These are phyloP conservation scores for Calephelis virginiensis DNA, from an alignment of 1,140 invertebrate species.

Conservation along the genomic window DNA sequence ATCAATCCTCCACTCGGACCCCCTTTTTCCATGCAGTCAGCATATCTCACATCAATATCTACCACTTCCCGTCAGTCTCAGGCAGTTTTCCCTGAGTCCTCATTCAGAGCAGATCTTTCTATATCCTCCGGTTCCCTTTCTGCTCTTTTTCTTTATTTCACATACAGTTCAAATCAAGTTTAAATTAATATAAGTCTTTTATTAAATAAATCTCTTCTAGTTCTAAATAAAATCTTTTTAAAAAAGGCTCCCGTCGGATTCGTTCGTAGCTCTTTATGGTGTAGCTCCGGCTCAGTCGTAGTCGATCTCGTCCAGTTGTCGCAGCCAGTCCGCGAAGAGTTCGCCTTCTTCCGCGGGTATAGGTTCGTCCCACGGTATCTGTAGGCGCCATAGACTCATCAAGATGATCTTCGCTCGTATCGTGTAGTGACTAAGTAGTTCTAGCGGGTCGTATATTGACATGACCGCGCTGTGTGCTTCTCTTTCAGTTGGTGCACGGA, in stretches of 20 bases:
- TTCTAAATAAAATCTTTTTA: no score
- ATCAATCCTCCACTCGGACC: no score
- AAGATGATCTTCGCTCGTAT: conserved; percentile 28
- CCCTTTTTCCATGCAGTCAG: no score
- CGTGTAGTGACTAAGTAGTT: conserved; percentile 21
- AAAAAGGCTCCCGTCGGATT: no score
- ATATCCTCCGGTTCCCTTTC: no score
- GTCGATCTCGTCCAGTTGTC: not conserved
- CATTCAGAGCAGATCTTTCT: no score
- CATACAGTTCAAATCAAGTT: not conserved
- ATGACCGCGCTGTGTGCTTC: conserved; percentile 36
- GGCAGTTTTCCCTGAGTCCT: no score
- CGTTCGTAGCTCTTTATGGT: not conserved
- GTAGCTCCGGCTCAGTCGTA: not conserved
- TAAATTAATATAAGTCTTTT: no score
- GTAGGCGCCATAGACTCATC: conserved; percentile 50
- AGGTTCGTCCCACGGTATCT: conserved; percentile 13
- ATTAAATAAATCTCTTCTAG: no score
- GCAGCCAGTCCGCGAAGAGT: not conserved
- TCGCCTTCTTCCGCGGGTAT: not conserved
- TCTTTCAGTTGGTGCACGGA: conserved; percentile 35
- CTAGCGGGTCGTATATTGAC: conserved; percentile 42
- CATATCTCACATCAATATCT: no score
- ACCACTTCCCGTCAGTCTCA: no score
- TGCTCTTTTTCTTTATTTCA: no score